These are phyloP conservation scores for Clistopyga incitator DNA, from an alignment of 2,888 invertebrate genomes.

Conservation along the genomic window DNA sequence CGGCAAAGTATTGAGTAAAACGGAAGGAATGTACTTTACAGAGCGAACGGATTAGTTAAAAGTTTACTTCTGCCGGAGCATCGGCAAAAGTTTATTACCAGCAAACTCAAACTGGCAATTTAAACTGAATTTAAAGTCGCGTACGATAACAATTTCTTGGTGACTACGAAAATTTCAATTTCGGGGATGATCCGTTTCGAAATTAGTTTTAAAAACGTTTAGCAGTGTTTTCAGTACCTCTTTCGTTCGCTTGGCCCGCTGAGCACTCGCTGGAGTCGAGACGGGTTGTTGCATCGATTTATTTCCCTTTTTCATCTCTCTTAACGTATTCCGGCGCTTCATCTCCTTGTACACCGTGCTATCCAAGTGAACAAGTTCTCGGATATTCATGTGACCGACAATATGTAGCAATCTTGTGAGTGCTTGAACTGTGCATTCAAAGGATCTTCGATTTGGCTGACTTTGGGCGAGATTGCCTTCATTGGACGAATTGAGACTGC, in stretches of 20 bases:
- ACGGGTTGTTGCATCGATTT: constrained; percentile 27
- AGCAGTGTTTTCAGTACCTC: constrained; percentile 64
- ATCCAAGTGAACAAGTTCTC: constrained; percentile 93
- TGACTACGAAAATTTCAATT: not conserved
- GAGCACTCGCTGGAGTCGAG: constrained; percentile 69
- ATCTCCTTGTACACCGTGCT: constrained; percentile 93
- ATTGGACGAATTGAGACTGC: not conserved
- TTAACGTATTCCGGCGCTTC: constrained; percentile 87
- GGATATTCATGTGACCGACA: constrained; percentile 91
- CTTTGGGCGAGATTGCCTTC: not conserved
- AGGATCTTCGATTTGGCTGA: not conserved
- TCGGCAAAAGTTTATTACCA: too few species aligned
- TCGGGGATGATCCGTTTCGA: constrained; percentile 71
- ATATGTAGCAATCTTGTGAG: constrained; percentile 85
- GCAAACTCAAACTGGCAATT: too few species aligned
- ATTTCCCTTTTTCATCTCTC: constrained; percentile 81
- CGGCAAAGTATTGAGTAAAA: too few species aligned
- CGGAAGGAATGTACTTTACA: too few species aligned
- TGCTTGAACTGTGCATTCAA: constrained; percentile 64
- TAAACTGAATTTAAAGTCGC: too few species aligned
- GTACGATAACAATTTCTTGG: too few species aligned
- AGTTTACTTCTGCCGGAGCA: too few species aligned
- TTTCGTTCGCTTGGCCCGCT: constrained; percentile 72
- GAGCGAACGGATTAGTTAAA: too few species aligned
- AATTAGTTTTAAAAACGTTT: not conserved